A percentile compares a stretch with the other conserved stretches of the same genome.
These are phyloP conservation scores for Peromyscus nudipes DNA, from an alignment of 2,797 vertebrate species.

Conservation along the genomic window DNA sequence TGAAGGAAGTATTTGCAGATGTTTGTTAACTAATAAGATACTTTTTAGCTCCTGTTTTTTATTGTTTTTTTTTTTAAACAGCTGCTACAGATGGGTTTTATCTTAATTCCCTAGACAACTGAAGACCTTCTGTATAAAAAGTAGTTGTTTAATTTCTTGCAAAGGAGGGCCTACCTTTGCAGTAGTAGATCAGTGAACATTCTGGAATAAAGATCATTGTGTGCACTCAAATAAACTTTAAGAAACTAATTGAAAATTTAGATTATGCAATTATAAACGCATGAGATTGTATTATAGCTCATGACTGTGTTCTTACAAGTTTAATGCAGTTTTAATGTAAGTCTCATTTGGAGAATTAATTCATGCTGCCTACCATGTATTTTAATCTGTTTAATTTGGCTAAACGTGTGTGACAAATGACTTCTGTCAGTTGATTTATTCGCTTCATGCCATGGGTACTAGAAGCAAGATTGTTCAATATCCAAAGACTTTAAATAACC, in stretches of 20 bases:
- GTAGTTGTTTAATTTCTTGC: constrained; percentile 21
- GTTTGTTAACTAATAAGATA: background rate
- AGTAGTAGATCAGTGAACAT: constrained; percentile 4
- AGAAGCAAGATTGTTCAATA: constrained; percentile 21
- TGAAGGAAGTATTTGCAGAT: background rate
- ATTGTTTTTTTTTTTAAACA: background rate
- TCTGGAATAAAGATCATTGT: constrained; percentile 45
- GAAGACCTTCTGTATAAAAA: constrained; percentile 38
- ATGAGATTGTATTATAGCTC: background rate
- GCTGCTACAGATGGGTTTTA: background rate
- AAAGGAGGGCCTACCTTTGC: constrained; percentile 6
- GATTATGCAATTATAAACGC: background rate
- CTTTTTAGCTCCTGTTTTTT: background rate
- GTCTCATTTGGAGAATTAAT: constrained; percentile 37
- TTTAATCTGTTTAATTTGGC: constrained; percentile 36
- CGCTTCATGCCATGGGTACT: background rate
- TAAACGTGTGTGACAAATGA: constrained; percentile 32
- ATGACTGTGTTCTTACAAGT: constrained; percentile 27
- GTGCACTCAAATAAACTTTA: background rate
- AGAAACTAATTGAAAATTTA: constrained; percentile 13
- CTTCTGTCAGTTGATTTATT: constrained; percentile 65
- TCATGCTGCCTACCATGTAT: background rate
- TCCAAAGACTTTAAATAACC: constrained; percentile 60
- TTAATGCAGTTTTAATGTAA: constrained; percentile 25
- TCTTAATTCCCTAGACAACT: constrained; percentile 18